A percentile compares a stretch with the other conserved stretches of the same genome.
These are phyloP conservation scores for Distichodus sexfasciatus DNA, from an alignment of 2,797 vertebrate species.

Conservation along the genomic window DNA sequence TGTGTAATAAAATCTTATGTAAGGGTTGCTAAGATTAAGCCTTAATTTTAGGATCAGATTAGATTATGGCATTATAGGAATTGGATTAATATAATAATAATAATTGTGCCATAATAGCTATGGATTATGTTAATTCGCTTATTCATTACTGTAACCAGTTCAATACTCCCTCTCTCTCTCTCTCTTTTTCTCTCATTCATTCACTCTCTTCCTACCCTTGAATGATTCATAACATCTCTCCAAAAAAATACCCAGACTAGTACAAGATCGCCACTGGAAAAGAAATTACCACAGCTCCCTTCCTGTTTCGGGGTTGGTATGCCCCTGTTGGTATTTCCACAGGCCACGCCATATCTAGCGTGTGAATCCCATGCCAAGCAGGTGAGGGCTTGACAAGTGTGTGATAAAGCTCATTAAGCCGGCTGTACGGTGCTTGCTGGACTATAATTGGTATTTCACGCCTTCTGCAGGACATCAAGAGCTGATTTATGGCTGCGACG, in stretches of 20 bases:
- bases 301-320: neutral
- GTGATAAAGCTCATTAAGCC: slow-evolving; percentile 29
- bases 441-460: slow-evolving; percentile 13
- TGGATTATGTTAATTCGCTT: neutral
- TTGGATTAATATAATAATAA: too few species aligned
- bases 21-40: too few species aligned
- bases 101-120: too few species aligned
- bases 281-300: neutral
- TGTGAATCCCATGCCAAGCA: neutral
- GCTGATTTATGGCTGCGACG: slow-evolving; percentile 25
- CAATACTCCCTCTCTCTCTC: neutral
- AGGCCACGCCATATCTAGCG: neutral
- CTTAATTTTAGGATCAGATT: too few species aligned
- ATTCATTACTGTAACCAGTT: neutral
- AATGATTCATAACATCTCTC: neutral
- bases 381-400: slow-evolving; percentile 18
- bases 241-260: neutral
- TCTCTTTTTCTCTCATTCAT: neutral
- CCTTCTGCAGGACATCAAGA: slow-evolving; percentile 1
- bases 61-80: too few species aligned
- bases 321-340: slow-evolving; percentile 4
- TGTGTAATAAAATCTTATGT: too few species aligned
- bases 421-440: neutral
- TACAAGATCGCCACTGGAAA: neutral
- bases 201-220: neutral